Conservation (phyloP, 2,888 invertebrate genomes). For the Desoria tigrina region DNA sequence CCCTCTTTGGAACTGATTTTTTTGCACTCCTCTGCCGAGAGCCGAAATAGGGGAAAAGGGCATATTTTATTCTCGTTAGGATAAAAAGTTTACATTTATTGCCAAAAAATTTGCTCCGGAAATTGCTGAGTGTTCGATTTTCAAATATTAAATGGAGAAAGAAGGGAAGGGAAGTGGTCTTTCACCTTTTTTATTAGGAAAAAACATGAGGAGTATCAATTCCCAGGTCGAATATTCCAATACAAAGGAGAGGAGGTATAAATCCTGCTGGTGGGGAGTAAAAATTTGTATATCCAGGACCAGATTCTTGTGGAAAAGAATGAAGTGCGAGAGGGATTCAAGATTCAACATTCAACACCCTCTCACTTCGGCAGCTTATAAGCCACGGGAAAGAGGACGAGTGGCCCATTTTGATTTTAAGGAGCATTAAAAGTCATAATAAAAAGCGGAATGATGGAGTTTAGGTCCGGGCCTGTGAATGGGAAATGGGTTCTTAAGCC, state of each 20-base stretch:
- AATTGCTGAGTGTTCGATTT: constrained; percentile 23
- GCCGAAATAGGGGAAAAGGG: constrained; percentile 1
- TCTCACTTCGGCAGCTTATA: too few species aligned
- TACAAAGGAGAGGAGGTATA: too few species aligned
- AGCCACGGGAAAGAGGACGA: too few species aligned
- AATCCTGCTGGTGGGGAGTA: too few species aligned
- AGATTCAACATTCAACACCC: too few species aligned
- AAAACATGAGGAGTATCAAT: too few species aligned
- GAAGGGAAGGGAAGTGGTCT: too few species aligned
- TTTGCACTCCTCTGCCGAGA: not conserved
- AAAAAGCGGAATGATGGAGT: constrained; percentile 20
- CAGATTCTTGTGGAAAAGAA: too few species aligned
- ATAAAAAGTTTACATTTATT: constrained; percentile 26
- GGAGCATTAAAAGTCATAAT: constrained; percentile 24
- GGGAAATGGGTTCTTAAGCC: constrained; percentile 15
- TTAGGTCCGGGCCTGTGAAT: constrained; percentile 6
- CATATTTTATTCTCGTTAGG: constrained; percentile 27
- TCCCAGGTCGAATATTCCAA: too few species aligned
- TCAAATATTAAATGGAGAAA: not conserved
- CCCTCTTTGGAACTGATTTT: not conserved
- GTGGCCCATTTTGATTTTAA: constrained; percentile 20
- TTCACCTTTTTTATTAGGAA: too few species aligned
- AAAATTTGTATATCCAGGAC: too few species aligned
- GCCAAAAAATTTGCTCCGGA: constrained; percentile 21
- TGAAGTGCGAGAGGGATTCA: too few species aligned